Evolutionary conservation across 1,140 invertebrate genomes (phyloP).

Genomic region (Pogonus chalceus): DNA sequence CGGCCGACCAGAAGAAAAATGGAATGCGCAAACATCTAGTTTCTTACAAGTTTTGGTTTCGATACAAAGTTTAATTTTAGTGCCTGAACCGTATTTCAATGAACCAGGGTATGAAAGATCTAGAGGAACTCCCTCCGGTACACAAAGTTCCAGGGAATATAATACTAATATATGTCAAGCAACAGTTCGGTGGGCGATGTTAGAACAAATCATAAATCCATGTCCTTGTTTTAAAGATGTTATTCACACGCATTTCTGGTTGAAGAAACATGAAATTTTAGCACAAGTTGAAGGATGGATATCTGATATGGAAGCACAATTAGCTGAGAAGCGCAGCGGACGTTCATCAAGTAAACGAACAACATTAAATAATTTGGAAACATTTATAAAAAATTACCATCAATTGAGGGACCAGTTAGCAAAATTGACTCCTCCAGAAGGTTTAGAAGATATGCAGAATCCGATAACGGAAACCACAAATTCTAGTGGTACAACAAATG

Average conservation of each 20-base stretch:
- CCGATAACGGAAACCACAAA: constrained; percentile 43
- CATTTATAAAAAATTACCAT: constrained; percentile 43
- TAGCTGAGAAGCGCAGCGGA: constrained; percentile 58
- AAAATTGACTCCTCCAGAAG: constrained; percentile 63
- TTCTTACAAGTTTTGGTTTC: constrained; percentile 93
- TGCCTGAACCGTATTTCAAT: constrained; percentile 96
- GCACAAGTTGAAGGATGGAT: constrained; percentile 86
- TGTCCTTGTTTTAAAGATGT: constrained; percentile 91
- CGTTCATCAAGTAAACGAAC: constrained; percentile 37
- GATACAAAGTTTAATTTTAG: constrained; percentile 91
- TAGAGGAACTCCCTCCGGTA: constrained; percentile 77
- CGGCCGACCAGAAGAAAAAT: constrained; percentile 95
- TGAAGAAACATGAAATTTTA: constrained; percentile 85
- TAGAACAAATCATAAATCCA: constrained; percentile 84
- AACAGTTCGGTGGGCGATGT: constrained; percentile 91
- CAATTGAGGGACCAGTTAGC: constrained; percentile 67
- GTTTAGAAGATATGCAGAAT: constrained; percentile 57
- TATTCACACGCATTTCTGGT: constrained; percentile 88
- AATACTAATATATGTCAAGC: constrained; percentile 94
- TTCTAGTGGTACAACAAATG: not conserved
- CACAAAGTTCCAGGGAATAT: constrained; percentile 82
- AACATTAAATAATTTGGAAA: constrained; percentile 17
- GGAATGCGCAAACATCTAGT: constrained; percentile 94
- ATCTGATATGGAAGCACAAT: constrained; percentile 67
- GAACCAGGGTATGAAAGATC: constrained; percentile 94